A percentile compares a stretch with the other conserved stretches of the same genome.
These are phyloP conservation scores for Osmerus eperlanus DNA, from an alignment of 2,113 vertebrate species.

Conservation along the genomic window DNA sequence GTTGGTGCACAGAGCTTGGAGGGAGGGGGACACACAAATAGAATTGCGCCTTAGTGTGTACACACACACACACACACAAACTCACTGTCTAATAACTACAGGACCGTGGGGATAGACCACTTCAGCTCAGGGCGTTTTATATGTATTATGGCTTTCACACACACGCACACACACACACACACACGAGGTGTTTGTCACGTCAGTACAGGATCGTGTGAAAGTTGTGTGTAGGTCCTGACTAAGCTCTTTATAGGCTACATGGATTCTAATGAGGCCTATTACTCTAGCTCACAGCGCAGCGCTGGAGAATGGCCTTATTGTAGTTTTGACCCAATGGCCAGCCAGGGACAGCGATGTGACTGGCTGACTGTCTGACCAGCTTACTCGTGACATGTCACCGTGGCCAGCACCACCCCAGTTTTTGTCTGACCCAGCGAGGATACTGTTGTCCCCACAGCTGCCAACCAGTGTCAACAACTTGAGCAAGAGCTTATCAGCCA, in stretches of 20 bases:
- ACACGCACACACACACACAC: constrained; percentile 7
- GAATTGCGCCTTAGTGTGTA: background rate
- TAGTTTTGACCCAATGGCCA: constrained; percentile 29
- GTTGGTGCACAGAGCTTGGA: background rate
- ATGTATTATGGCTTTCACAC: background rate
- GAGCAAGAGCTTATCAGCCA: no score
- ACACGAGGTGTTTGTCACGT: background rate
- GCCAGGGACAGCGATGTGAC: background rate
- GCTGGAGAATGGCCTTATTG: constrained; percentile 47
- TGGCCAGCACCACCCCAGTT: constrained; percentile 36
- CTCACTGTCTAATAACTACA: no score
- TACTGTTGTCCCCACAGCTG: constrained; percentile 32
- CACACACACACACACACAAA: no score
- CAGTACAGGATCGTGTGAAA: background rate
- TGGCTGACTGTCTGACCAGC: constrained; percentile 22
- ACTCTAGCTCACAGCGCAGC: constrained; percentile 10
- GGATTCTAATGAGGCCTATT: constrained; percentile 23
- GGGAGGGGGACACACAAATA: no score
- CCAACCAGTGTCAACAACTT: constrained; percentile 16
- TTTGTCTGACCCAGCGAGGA: constrained; percentile 38
- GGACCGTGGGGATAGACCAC: no score
- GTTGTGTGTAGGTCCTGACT: constrained; percentile 1
- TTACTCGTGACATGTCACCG: constrained; percentile 56
- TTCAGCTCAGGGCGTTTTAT: no score
- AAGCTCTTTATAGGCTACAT: background rate